Evolutionary conservation across 2,888 invertebrate genomes (phyloP), one percentile per base, ranked within the genome.

Genomic region (Coecobrya sp.): DNA sequence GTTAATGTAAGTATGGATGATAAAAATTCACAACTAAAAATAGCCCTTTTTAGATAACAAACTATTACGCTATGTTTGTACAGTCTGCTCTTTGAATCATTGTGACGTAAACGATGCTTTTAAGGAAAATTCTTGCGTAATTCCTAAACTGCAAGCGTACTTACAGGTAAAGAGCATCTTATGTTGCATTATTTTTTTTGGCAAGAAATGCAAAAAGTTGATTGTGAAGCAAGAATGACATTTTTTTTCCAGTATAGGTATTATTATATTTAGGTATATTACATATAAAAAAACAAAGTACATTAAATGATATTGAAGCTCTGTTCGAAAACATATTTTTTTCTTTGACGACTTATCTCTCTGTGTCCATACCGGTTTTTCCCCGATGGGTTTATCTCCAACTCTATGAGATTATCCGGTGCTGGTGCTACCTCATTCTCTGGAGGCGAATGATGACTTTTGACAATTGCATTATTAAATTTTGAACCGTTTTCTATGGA

Each of bases 351-450:
- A 36, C 36, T 36, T 36, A 36, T 36, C 36, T 36, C 7, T 36
- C 36, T 36, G 2, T 49, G 49, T 13, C 30, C 70, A 45, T 85
- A 92, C 92, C 92, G 87, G 86, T 88, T 86, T 30, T 68, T 70
- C 68, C 70, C 62, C 25, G 90, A 22, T 59, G 89, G 62, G 36
- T 59, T 85, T n/a, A 76, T 89, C 27, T 88, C 90, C 65, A 91
- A 22, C 30, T 86, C 84, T 4, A 89, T 49, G 30, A 89, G 59
- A 84, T 93, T 87, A n/a, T 88, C 81, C 36, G 85, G 89, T 45
- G 89, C 42, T 16, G 5, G 59, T 16, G 82, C 73, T 0, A 86
- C 84, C n/a, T 81, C 87, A 30, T 87, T 88, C 22, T 79, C 85
- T 49, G 25, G 27, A 65, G 79, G 49, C 59, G 65, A 13, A 27